Conservation (phyloP, 2,113 vertebrate genomes). For the Brachyhypopomus gauderio region DNA sequence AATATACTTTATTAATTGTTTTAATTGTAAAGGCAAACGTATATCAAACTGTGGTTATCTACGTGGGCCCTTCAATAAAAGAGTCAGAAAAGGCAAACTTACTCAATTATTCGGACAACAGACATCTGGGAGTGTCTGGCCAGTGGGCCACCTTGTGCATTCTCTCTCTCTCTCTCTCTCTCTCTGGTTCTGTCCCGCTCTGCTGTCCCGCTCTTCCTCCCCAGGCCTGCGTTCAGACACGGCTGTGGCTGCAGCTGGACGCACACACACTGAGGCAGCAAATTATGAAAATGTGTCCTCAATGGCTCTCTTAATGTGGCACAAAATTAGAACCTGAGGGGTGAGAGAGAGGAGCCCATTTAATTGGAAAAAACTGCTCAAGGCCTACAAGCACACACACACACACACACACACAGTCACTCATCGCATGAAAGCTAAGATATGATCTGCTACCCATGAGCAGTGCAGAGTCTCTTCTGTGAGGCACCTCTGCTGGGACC, state of each 20-base stretch:
- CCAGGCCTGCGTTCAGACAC: slow-evolving; percentile 72
- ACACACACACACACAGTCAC: slow-evolving; percentile 32
- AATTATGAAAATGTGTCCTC: slow-evolving; percentile 84
- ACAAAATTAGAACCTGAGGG: slow-evolving; percentile 84
- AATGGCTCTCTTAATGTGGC: slow-evolving; percentile 83
- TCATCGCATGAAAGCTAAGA: slow-evolving; percentile 70
- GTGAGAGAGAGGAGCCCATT: slow-evolving; percentile 74
- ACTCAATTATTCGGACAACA: too few species aligned
- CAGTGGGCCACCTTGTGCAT: too few species aligned
- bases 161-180: neutral
- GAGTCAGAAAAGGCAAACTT: too few species aligned
- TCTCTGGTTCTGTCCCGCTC: slow-evolving; percentile 2
- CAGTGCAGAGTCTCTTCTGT: slow-evolving; percentile 64
- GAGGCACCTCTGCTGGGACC: slow-evolving; percentile 69
- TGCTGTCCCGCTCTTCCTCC: slow-evolving; percentile 67
- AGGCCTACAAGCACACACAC: slow-evolving; percentile 60
- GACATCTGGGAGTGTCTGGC: too few species aligned
- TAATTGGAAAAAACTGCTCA: slow-evolving; percentile 79
- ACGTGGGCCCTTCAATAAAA: too few species aligned
- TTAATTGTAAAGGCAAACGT: too few species aligned
- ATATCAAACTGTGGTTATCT: too few species aligned
- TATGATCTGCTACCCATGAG: slow-evolving; percentile 75
- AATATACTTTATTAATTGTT: too few species aligned
- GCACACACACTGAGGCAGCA: slow-evolving; percentile 68
- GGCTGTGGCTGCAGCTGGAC: slow-evolving; percentile 49